Evolutionary conservation across 2,797 vertebrate species (phyloP), one percentile per base, ranked within the genome.

Genomic region (Sternarchorhynchus goeldii): DNA sequence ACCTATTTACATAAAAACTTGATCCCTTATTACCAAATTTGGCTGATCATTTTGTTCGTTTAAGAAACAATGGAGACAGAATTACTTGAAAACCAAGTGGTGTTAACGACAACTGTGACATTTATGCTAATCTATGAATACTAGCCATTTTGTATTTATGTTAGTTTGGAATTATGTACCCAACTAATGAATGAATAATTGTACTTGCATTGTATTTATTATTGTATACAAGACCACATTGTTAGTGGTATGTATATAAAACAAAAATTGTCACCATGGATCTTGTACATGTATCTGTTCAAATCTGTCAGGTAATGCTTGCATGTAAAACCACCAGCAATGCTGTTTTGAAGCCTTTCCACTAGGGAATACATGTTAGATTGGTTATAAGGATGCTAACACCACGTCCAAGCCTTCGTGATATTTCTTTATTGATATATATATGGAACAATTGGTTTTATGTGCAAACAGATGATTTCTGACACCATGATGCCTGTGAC

Each of bases 281-380:
- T 66, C 58, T 58, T 59, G 29, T 59, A 58, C 56, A 41, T 73
- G 39, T 80, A 10, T 32, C 81, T 64, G 81, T 29, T 20, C 32
- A 66, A 76, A 70, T 77, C 31, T 68, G 85, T 82, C 81, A 80
- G 50, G 84, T 87, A 84, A 71, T 55, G 0, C 31, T 82, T 80
- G 73, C 84, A 84, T 83, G 82, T 75, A 21, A 83, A 76, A 55
- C 45, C 66, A 84, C 67, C 74, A 85, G 75, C 77, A 79, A 78
- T 65, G 60, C 14, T 64, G 63, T 63, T 75, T 58, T 75, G 45
- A 59, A 45, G 78, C 68, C 56, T 6, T 21, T 83, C 73, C 66
- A 58, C 64, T 41, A 32, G 77, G 84, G 79, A 87, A 87, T 89
- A 77, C 74, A 75, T 78, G 36, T 41, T 41, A 16, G 71, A 81